Conservation (phyloP, 2,113 vertebrate genomes). For the Plecotus auritus region DNA sequence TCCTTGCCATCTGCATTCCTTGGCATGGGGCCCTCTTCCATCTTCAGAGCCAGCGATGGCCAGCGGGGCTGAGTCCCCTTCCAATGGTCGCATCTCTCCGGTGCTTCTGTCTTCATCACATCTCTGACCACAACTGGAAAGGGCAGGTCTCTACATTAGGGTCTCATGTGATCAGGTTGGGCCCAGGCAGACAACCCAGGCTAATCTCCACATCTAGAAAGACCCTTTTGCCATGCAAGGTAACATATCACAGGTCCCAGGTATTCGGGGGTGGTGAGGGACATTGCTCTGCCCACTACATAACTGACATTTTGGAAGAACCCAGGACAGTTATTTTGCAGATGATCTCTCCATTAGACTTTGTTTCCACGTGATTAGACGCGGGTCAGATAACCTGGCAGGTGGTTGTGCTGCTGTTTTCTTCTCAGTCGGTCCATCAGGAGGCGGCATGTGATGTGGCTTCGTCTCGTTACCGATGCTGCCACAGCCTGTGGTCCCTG, state of each 20-base stretch:
- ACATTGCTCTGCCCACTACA: not conserved
- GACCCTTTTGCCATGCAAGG: no score
- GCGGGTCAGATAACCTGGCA: not conserved
- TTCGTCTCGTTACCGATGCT: not conserved
- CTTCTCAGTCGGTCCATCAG: not conserved
- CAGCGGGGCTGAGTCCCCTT: not conserved
- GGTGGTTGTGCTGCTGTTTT: not conserved
- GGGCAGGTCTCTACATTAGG: not conserved
- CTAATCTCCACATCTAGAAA: not conserved
- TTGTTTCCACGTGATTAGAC: not conserved
- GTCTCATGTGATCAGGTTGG: not conserved
- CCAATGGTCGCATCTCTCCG: not conserved
- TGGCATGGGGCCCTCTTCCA: not conserved
- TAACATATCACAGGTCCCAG: not conserved
- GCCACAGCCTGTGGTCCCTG: no score
- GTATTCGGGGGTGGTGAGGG: not conserved
- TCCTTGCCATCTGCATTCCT: not conserved
- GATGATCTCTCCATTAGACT: not conserved
- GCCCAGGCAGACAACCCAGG: not conserved
- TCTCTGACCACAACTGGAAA: not conserved
- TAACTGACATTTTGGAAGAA: not conserved
- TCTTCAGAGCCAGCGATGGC: not conserved
- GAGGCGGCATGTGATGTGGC: rapidly evolving
- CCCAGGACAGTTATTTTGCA: not conserved
- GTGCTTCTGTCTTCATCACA: not conserved